Percentiles rank a stretch among this genome's conserved stretches.
Evolutionary conservation across 1,140 invertebrate species (phyloP).

Genomic region (Zelostemma sp.): DNA sequence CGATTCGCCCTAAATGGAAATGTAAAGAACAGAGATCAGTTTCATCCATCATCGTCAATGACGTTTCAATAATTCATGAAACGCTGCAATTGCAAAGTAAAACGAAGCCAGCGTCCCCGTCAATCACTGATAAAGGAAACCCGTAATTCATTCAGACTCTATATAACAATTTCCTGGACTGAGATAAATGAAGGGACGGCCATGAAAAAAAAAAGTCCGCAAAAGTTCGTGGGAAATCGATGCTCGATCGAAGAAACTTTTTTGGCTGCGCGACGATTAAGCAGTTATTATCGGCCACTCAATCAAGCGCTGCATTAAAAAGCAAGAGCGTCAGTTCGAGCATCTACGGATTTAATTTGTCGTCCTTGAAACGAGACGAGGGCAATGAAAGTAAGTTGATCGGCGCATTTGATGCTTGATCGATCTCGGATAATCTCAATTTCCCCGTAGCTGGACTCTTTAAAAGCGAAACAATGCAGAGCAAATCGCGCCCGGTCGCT

Average conservation of each 20-base stretch:
- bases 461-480: background rate
- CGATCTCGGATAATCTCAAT: background rate
- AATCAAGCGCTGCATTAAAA: background rate
- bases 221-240: too few relatives aligned
- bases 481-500: background rate
- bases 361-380: background rate
- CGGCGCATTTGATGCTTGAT: background rate
- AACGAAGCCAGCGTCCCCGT: background rate
- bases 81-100: background rate
- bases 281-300: too few relatives aligned
- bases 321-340: background rate
- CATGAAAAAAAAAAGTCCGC: too few relatives aligned
- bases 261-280: too few relatives aligned
- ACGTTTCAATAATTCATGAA: constrained; percentile 3
- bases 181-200: background rate
- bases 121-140: background rate
- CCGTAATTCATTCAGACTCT: background rate
- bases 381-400: background rate
- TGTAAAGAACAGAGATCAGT: background rate
- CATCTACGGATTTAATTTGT: background rate
- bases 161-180: background rate
- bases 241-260: too few relatives aligned
- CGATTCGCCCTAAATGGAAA: background rate
- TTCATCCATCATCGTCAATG: constrained; percentile 3
- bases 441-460: background rate